Evolutionary conservation across 1,140 invertebrate genomes (phyloP), one percentile per base, ranked within the genome.

Genomic region (Augochlora pura): DNA sequence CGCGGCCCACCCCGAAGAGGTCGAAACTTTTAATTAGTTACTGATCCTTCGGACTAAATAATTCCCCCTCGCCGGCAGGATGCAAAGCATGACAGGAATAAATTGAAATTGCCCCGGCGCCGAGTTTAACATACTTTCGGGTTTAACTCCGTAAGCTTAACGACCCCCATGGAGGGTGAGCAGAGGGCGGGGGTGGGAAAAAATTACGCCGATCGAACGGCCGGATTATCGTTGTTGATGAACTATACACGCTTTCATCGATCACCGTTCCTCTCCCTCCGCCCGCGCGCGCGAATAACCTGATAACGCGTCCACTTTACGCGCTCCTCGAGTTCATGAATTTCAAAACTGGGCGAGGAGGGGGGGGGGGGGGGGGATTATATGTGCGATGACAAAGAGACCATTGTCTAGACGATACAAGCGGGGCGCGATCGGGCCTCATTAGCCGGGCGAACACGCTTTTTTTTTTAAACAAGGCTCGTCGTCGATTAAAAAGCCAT

Each of bases 21-120:
- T n/a, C 69, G 82, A 87, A 90, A 89, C 88, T 89, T 90, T 90
- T 90, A 90, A 90, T 90, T 90, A 88, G 88, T 90, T 88, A 67
- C 78, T 83, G 84, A 90, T 88, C 83, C 88, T 85, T 74, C 62
- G 72, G 69, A 83, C 81, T 71, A 78, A 81, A 82, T 81, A 70
- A 77, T 69, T 73, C 82, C 66, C 52, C 18, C 6, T 7, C 21
- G 60, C 21, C 52, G 80, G 76, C 68, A 66, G 68, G 32, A 38
- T 69, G 76, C 64, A 57, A 59, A 85, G 82, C 79, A 77, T 83
- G 84, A 85, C 83, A 59, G 57, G 79, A 71, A 86, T 87, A 86
- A 88, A 87, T 88, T 85, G 83, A 85, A 87, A 86, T 70, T 60
- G 80, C 76, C 68, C 49, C 57, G 39, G 21, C 76, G 65, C 69